Conservation (phyloP, 2,797 vertebrate genomes). For the Phalloptychus januarius region DNA sequence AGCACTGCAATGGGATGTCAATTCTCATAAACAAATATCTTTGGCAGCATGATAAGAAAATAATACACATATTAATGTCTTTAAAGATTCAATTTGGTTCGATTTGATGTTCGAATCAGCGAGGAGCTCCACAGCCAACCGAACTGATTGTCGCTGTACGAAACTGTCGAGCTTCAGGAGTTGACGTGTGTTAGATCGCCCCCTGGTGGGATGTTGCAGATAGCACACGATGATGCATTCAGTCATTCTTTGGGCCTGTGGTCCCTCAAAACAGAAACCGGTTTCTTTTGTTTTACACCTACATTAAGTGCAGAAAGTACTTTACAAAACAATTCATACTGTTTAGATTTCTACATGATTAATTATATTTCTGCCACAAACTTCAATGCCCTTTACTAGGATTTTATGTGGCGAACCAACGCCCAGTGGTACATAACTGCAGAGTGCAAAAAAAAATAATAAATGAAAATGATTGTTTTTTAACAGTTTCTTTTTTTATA, state of each 20-base stretch:
- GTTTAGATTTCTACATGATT: background rate
- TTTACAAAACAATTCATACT: background rate
- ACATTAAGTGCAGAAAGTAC: background rate
- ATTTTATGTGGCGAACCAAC: background rate
- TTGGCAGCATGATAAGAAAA: slow-evolving; percentile 39
- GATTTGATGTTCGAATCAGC: background rate
- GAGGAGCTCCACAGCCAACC: background rate
- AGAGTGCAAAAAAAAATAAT: background rate
- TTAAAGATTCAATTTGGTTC: slow-evolving; percentile 1
- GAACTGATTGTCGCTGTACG: slow-evolving; percentile 25
- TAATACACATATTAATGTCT: background rate
- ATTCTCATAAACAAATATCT: slow-evolving; percentile 20
- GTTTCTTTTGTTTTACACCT: background rate
- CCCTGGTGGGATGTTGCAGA: slow-evolving; percentile 54
- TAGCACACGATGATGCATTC: background rate
- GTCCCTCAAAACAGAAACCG: background rate
- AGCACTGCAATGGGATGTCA: slow-evolving; percentile 1
- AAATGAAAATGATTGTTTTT: background rate
- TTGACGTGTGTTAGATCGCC: slow-evolving; percentile 39
- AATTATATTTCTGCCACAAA: background rate
- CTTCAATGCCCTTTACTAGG: background rate
- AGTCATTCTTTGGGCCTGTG: background rate
- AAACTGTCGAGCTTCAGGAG: slow-evolving; percentile 3
- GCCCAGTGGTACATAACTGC: background rate
- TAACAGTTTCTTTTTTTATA: background rate